phyloP scores from a whole-genome alignment of 2,797 vertebrate genomes.

The Megaceryle alcyon region DNA sequence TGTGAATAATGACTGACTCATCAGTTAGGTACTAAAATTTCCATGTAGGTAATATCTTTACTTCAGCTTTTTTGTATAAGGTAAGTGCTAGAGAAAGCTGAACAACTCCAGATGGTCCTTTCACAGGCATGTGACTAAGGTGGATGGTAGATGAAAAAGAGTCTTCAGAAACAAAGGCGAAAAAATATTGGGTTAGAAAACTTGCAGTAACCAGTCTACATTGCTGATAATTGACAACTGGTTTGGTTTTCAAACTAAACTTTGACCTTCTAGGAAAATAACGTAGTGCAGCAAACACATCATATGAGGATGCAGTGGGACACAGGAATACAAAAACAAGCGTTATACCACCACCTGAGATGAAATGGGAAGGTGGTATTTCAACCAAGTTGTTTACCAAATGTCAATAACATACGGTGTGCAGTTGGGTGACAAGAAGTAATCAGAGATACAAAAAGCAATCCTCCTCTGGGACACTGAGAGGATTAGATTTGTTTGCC shows the following conservation, averaged over 20 bases:
- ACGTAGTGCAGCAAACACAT: not conserved
- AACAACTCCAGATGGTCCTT: not conserved
- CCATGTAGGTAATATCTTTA: not conserved
- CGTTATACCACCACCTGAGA: not conserved
- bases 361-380: not conserved
- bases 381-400: not conserved
- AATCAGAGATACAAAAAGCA: slow-evolving; percentile 10
- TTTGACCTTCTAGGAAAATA: not conserved
- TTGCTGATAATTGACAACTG: not conserved
- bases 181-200: not conserved
- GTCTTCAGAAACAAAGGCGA: not conserved
- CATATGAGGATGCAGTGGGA: not conserved
- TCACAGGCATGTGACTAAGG: not conserved
- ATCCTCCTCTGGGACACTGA: not conserved
- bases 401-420: not conserved
- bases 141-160: not conserved
- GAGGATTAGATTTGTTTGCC: slow-evolving; percentile 26
- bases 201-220: not conserved
- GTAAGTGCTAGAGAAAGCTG: not conserved
- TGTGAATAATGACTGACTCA: not conserved
- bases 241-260: not conserved
- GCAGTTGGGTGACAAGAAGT: slow-evolving; percentile 27
- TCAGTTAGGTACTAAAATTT: not conserved
- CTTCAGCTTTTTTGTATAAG: not conserved
- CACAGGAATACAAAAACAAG: not conserved